These are phyloP conservation scores for Calidris pygmaea DNA, from an alignment of 2,113 vertebrate genomes.

Conservation along the genomic window DNA sequence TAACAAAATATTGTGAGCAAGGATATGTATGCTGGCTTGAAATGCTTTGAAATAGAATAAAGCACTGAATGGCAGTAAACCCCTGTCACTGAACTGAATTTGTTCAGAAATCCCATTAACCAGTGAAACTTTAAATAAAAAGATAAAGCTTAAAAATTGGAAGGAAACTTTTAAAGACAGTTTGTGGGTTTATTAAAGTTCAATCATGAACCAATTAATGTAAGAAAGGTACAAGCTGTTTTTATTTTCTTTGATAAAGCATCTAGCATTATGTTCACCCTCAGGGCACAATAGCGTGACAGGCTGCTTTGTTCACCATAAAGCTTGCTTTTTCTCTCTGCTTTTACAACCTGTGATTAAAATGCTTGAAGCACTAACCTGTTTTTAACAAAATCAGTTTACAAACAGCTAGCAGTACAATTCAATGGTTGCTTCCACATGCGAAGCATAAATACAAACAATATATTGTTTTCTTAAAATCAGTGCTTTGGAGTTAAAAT, in stretches of 20 bases:
- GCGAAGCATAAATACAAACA: background rate
- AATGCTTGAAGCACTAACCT: background rate
- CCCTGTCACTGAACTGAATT: background rate
- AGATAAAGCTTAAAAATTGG: background rate
- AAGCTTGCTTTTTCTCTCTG: background rate
- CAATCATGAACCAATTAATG: constrained; percentile 36
- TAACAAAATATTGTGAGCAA: background rate
- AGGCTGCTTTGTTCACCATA: constrained; percentile 10
- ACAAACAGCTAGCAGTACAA: background rate
- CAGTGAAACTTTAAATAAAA: background rate
- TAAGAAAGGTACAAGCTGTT: constrained; percentile 25
- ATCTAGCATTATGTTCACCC: background rate
- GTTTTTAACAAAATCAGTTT: constrained; percentile 3
- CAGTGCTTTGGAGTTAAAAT: background rate
- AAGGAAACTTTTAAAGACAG: background rate
- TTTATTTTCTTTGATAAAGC: constrained; percentile 25
- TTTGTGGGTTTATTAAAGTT: constrained; percentile 26
- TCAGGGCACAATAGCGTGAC: background rate
- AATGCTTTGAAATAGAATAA: background rate
- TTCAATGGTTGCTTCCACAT: background rate
- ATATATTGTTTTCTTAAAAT: background rate
- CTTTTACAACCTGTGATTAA: background rate
- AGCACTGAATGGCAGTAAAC: background rate
- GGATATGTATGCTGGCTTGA: background rate
- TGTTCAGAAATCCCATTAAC: background rate